Conservation (phyloP, 2,888 invertebrate species). For the Boloria euphrosyne region DNA sequence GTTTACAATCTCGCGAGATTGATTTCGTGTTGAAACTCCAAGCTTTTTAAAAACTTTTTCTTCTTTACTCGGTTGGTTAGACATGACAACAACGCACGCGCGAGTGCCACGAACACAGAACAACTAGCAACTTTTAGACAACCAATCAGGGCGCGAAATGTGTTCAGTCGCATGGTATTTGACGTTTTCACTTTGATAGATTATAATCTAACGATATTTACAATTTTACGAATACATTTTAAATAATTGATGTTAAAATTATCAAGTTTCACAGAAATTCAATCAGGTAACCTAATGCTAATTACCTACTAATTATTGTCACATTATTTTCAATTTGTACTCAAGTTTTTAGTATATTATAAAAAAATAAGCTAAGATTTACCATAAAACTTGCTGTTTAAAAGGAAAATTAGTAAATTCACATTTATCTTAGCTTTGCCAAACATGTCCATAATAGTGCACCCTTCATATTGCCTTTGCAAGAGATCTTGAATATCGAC, state of each 20-base stretch:
- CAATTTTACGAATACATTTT: not conserved
- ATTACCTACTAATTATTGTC: not conserved
- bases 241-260: not conserved
- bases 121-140: too few relatives aligned
- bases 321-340: not conserved
- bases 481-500: conserved; percentile 87
- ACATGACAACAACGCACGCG: too few relatives aligned
- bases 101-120: too few relatives aligned
- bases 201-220: too few relatives aligned
- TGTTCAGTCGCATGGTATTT: too few relatives aligned
- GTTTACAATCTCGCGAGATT: too few relatives aligned
- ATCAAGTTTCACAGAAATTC: not conserved
- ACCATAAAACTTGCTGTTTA: conserved; percentile 90
- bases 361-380: conserved; percentile 55
- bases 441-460: conserved; percentile 89
- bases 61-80: too few relatives aligned
- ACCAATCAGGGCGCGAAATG: too few relatives aligned
- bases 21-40: too few relatives aligned
- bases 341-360: not conserved
- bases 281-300: conserved; percentile 7
- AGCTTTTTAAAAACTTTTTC: too few relatives aligned
- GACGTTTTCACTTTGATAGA: too few relatives aligned
- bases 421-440: conserved; percentile 91
- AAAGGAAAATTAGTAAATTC: conserved; percentile 87
- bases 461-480: conserved; percentile 89